Conservation (phyloP, 2,888 invertebrate species). For the Caenorhabditis drosophilae region DNA sequence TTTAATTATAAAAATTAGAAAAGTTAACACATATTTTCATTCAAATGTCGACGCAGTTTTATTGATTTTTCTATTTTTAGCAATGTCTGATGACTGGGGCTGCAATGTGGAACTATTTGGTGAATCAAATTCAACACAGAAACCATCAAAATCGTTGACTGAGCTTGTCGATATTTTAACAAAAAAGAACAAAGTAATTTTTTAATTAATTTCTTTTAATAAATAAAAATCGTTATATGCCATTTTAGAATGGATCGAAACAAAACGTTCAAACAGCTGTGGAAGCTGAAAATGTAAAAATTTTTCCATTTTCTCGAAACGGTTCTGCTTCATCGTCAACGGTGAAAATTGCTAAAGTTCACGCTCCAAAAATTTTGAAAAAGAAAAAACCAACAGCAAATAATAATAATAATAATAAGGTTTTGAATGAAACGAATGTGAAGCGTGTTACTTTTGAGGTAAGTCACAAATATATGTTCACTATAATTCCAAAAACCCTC, state of each 20-base stretch:
- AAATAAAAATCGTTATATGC: background rate
- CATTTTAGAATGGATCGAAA: slow-evolving; percentile 15
- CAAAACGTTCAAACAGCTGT: slow-evolving; percentile 1
- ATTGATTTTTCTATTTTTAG: too few relatives aligned
- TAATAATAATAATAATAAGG: slow-evolving; percentile 32
- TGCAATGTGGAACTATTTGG: slow-evolving; percentile 39
- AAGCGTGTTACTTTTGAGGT: slow-evolving; percentile 56
- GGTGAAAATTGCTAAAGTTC: slow-evolving; percentile 20
- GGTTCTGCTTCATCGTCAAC: slow-evolving; percentile 8
- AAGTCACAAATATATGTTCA: slow-evolving; percentile 7
- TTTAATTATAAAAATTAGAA: too few relatives aligned
- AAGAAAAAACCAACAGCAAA: slow-evolving; percentile 41
- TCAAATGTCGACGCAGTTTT: too few relatives aligned
- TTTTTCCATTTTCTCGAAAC: slow-evolving; percentile 17
- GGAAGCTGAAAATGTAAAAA: slow-evolving; percentile 29
- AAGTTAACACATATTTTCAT: too few relatives aligned
- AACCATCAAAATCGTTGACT: slow-evolving; percentile 22
- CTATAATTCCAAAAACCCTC: slow-evolving; percentile 4
- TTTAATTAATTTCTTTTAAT: background rate
- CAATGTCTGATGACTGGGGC: slow-evolving; percentile 42
- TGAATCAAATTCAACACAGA: slow-evolving; percentile 11
- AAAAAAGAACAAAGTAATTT: slow-evolving; percentile 24
- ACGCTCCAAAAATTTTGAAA: slow-evolving; percentile 54
- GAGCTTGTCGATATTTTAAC: slow-evolving; percentile 32
- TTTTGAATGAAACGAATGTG: slow-evolving; percentile 42